Base-by-base conservation (phyloP, 2,888 invertebrate species). In the Lochmaea crataegi region DNA sequence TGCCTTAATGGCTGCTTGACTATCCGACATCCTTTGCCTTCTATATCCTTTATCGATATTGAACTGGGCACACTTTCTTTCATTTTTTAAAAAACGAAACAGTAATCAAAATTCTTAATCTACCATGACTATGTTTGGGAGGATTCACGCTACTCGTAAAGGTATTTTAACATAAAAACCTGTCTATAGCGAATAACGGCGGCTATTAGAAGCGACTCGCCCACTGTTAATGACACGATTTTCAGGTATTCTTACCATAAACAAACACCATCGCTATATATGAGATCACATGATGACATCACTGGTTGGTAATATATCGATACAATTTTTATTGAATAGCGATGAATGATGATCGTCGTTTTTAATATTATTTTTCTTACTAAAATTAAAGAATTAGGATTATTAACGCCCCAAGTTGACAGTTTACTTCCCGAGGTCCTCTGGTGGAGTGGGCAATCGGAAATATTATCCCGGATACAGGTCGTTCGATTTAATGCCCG, bases 191-290 rank as follows among this genome's bases (percentile, higher is more conserved):
- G 57, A 22, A 22, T 57, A 57, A 26, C 18, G 12, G 58, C n/a
- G 58, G 32, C 32, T 32, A 32, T 58, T 32, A 58, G 32, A 58
- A 58, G 12, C 14, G 64, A 16, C 48, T 48, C 64, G 64, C 64
- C 64, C 64, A 64, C 64, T 10, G 22, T 26, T 22, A 12, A 11
- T 64, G 64, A 48, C 64, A 48, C 64, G 51, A 48, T 42, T 64
- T 64, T 64, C 22, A 64, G 64, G 64, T 48, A 64, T 64, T 64
- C 64, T 64, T 64, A 48, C 64, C 48, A 48, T 64, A 64, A 64
- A 64, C 48, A 51, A 48, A 26, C 48, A 32, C 22, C 14, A 64
- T 22, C 22, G 22, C 22, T 45, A 16, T 45, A 18, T 45, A 48
- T 64, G 64, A 64, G 48, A 64, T 64, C 64, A 64, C 48, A 22